Percentiles rank a stretch among this genome's conserved stretches.
These are phyloP conservation scores for Drosophila rubida DNA, from an alignment of 2,888 invertebrate genomes.

Conservation along the genomic window DNA sequence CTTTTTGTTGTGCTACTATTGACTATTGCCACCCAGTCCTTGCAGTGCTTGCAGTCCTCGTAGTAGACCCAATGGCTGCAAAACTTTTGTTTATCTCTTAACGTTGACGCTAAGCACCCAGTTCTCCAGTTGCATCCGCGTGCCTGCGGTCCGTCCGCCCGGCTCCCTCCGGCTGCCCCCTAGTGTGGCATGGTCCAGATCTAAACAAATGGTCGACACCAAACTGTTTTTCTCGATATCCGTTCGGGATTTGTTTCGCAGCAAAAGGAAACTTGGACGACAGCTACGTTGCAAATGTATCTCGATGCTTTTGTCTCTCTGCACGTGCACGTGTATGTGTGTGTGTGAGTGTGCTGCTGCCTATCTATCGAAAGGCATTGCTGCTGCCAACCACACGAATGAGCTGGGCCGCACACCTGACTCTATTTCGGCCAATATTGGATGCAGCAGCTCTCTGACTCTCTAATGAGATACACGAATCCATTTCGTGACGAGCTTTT, in stretches of 20 bases:
- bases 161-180: background rate
- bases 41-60: slow-evolving; percentile 5
- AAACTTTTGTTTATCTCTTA: slow-evolving; percentile 58
- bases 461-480: slow-evolving; percentile 17
- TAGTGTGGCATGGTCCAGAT: slow-evolving; percentile 2
- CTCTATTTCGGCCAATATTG: background rate
- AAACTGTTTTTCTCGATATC: slow-evolving; percentile 47
- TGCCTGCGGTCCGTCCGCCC: background rate
- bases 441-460: background rate
- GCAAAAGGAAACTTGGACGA: slow-evolving; percentile 28
- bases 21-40: too few relatives aligned
- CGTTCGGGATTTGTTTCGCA: slow-evolving; percentile 46
- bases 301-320: slow-evolving; percentile 10
- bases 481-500: background rate
- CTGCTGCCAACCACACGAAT: slow-evolving; percentile 11
- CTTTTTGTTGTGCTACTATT: slow-evolving; percentile 28
- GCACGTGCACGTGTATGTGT: background rate
- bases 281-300: slow-evolving; percentile 23
- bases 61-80: slow-evolving; percentile 28
- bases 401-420: slow-evolving; percentile 5
- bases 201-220: slow-evolving; percentile 44
- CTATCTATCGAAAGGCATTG: slow-evolving; percentile 10
- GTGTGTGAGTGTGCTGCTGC: background rate
- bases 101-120: slow-evolving; percentile 50
- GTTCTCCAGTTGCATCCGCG: slow-evolving; percentile 17